These are phyloP conservation scores for Vulpes ferrilata DNA, from an alignment of 2,113 vertebrate species.

Conservation along the genomic window DNA sequence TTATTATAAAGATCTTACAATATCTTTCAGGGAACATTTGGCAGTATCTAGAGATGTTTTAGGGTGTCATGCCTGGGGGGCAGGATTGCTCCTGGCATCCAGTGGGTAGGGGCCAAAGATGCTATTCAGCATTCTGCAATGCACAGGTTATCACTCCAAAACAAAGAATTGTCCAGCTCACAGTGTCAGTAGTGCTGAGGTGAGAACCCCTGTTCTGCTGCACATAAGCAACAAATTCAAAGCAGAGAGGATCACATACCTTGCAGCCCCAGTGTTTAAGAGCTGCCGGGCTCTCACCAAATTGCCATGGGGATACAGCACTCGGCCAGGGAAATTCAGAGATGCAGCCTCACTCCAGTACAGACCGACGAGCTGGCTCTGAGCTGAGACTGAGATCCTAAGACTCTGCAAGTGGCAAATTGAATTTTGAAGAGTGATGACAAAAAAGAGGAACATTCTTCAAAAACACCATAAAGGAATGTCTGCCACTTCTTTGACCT, in stretches of 20 bases:
- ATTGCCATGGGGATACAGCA: background rate
- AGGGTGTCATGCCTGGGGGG: background rate
- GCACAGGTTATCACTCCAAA: background rate
- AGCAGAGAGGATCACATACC: background rate
- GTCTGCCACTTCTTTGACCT: background rate
- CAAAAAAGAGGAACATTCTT: background rate
- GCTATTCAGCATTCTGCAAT: background rate
- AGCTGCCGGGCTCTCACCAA: background rate
- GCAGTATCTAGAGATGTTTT: background rate
- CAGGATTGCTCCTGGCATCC: background rate
- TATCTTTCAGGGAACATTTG: background rate
- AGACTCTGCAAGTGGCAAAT: background rate
- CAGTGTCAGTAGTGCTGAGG: background rate
- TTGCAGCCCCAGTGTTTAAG: background rate
- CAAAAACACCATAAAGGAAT: background rate
- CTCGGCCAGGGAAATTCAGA: background rate
- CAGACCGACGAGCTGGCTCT: background rate
- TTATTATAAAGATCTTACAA: background rate
- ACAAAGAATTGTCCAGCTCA: background rate
- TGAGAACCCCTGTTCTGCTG: background rate
- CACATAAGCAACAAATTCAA: background rate
- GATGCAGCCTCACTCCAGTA: rapidly evolving
- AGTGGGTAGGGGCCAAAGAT: background rate
- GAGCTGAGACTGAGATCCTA: background rate
- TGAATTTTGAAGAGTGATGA: background rate